Percentiles rank a stretch among this genome's conserved stretches.
These are phyloP conservation scores for Kryptopterus vitreolus DNA, from an alignment of 2,797 vertebrate species.

Conservation along the genomic window DNA sequence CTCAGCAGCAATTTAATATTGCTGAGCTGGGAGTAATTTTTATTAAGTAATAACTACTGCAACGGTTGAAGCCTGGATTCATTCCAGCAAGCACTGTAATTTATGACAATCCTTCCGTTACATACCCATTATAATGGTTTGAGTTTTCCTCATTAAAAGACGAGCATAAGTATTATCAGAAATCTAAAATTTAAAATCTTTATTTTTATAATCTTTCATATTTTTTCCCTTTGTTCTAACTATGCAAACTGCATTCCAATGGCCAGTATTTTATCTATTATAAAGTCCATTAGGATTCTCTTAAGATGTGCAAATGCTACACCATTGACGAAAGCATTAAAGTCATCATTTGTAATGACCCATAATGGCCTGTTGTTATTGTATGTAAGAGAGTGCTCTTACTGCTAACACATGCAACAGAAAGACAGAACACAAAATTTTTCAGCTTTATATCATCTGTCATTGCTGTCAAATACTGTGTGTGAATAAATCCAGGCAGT, in stretches of 20 bases:
- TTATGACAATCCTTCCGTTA: neutral
- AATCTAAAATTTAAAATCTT: neutral
- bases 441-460: neutral
- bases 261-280: neutral
- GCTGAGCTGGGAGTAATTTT: constrained; percentile 16
- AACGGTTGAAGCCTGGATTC: constrained; percentile 12
- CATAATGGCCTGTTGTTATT: neutral
- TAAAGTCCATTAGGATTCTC: neutral
- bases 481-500: no score
- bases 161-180: no score
- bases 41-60: constrained; percentile 33
- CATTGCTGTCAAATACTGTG: neutral
- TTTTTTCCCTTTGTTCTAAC: neutral
- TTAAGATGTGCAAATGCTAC: neutral
- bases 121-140: neutral
- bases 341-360: neutral
- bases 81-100: constrained; percentile 31
- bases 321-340: neutral
- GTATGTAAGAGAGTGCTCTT: neutral
- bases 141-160: neutral
- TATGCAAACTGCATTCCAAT: neutral
- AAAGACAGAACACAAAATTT: neutral
- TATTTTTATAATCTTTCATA: no score
- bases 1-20: constrained; percentile 24
- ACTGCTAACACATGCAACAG: neutral